Conservation (phyloP, 2,888 invertebrate genomes). For the Xylota sylvarum region DNA sequence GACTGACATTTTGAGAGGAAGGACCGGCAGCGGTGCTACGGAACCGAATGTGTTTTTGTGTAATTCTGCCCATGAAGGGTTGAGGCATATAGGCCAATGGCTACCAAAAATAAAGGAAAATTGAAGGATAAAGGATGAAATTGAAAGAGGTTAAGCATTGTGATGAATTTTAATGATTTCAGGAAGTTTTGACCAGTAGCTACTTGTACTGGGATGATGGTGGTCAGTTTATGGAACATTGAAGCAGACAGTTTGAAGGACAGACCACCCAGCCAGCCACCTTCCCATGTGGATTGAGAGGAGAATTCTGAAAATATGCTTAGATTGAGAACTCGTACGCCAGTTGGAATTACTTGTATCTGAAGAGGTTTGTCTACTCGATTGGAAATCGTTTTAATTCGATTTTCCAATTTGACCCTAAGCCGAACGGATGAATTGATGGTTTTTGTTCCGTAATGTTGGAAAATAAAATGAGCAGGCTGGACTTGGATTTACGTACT, state of each 20-base stretch:
- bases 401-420: slow-evolving; percentile 12
- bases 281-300: background rate
- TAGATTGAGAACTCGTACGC: slow-evolving; percentile 6
- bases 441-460: slow-evolving; percentile 11
- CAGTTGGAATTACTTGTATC: slow-evolving; percentile 21
- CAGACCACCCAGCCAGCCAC: background rate
- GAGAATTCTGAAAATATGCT: background rate
- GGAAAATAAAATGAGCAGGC: background rate
- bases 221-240: slow-evolving; percentile 26
- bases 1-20: slow-evolving; percentile 31
- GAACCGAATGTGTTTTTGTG: slow-evolving; percentile 6
- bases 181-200: slow-evolving; percentile 1
- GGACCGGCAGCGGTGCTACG: background rate
- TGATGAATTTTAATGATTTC: slow-evolving; percentile 65
- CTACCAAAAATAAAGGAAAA: slow-evolving; percentile 8
- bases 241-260: background rate
- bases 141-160: slow-evolving; percentile 42
- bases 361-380: slow-evolving; percentile 9
- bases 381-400: slow-evolving; percentile 33
- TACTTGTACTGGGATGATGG: background rate
- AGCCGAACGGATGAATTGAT: slow-evolving; percentile 11
- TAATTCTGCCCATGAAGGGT: background rate
- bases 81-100: background rate
- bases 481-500: background rate
- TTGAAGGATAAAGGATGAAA: slow-evolving; percentile 42